Percentiles rank a stretch among this genome's conserved stretches.
phyloP scores from a whole-genome alignment of 2,797 vertebrate species.

The Setipinna tenuifilis region DNA sequence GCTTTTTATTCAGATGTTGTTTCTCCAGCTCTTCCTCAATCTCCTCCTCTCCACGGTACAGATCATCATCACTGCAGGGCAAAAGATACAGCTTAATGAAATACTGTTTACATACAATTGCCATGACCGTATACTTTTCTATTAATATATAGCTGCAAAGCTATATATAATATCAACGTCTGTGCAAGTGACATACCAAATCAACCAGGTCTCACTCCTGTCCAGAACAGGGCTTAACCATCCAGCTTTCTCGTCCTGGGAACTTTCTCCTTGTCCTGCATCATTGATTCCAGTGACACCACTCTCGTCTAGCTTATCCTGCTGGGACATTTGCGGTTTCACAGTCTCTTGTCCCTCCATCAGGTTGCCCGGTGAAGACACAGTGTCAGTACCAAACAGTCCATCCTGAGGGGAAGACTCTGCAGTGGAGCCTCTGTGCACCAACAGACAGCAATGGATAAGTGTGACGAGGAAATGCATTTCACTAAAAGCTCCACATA shows the following conservation, averaged over 20 bases:
- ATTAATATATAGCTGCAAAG: too few relatives aligned
- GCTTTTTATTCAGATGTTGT: constrained; percentile 50
- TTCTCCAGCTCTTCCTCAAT: constrained; percentile 69
- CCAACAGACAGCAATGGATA: neutral
- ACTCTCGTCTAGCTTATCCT: neutral
- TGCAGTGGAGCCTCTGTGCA: neutral
- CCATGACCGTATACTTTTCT: neutral
- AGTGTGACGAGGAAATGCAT: neutral
- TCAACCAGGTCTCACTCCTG: neutral
- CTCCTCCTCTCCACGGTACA: constrained; percentile 90
- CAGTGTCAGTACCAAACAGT: neutral
- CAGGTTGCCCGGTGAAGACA: neutral
- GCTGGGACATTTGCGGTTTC: neutral
- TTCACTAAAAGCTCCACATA: neutral
- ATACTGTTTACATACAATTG: neutral
- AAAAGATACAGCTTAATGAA: neutral
- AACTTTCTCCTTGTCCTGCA: neutral
- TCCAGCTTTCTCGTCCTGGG: neutral
- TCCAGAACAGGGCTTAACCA: neutral
- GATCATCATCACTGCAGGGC: constrained; percentile 82
- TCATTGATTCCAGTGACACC: neutral
- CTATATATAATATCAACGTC: too few relatives aligned
- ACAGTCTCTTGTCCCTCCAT: neutral
- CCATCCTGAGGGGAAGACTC: neutral
- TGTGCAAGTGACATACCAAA: neutral